phyloP scores from a whole-genome alignment of 2,888 invertebrate species.

The Halocaridina rubra region DNA sequence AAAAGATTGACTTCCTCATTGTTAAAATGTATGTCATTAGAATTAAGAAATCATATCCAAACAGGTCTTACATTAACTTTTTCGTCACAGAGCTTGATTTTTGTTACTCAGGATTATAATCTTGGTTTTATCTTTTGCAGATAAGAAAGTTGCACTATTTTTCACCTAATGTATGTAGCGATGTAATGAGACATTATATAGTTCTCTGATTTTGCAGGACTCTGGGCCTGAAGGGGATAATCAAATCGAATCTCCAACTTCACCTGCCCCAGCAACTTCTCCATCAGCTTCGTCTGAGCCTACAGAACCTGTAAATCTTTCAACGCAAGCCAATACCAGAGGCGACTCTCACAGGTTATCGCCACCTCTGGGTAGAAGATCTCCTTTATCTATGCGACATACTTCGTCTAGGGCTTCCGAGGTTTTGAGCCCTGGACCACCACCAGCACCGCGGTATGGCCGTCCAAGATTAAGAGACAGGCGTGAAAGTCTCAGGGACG shows the following conservation, averaged over 20 bases:
- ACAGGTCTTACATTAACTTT: too few relatives aligned
- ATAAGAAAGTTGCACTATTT: too few relatives aligned
- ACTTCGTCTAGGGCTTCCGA: not conserved
- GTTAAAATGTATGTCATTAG: too few relatives aligned
- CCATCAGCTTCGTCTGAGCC: slow-evolving; percentile 19
- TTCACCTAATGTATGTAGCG: too few relatives aligned
- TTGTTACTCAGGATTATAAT: too few relatives aligned
- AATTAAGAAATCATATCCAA: too few relatives aligned
- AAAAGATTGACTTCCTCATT: too few relatives aligned
- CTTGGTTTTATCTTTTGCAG: too few relatives aligned
- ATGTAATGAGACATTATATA: too few relatives aligned
- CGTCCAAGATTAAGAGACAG: slow-evolving; percentile 49
- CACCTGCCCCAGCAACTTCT: not conserved
- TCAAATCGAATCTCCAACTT: slow-evolving; percentile 13
- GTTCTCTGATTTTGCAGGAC: slow-evolving; percentile 35
- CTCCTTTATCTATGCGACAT: slow-evolving; percentile 14
- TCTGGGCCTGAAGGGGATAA: slow-evolving; percentile 24
- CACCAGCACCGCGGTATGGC: slow-evolving; percentile 37
- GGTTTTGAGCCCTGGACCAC: slow-evolving; percentile 31
- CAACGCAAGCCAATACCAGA: slow-evolving; percentile 20
- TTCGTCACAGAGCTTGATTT: too few relatives aligned
- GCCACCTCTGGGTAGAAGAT: slow-evolving; percentile 14
- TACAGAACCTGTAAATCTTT: slow-evolving; percentile 59
- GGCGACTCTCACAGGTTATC: slow-evolving; percentile 22
- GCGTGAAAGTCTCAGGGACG: slow-evolving; percentile 19